Base-by-base conservation (phyloP, 2,888 invertebrate genomes). In the Yponomeuta sedellus region DNA sequence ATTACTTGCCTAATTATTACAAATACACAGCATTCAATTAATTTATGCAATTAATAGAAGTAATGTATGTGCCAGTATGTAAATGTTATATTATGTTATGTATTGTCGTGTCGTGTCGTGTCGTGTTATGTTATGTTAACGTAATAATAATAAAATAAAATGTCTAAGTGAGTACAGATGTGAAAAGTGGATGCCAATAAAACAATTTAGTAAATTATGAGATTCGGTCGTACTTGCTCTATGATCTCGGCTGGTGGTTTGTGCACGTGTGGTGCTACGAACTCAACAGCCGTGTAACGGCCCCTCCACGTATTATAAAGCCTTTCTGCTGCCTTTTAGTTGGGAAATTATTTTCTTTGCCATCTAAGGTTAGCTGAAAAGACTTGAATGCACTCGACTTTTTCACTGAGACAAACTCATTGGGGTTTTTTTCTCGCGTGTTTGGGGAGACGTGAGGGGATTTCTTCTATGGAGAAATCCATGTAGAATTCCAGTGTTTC, bases 211-310 rank as follows among this genome's bases (percentile, higher is more conserved):
- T n/a, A n/a, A n/a, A n/a, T n/a, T n/a, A n/a, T n/a, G n/a, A n/a
- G 5, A 6, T 44, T 44, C 16, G 16, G 5, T 52, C 8, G 34
- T 52, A 52, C 4, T 12, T 3, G 16, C 44, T 52, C 16, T 16
- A 5, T 52, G 44, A 52, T 16, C 44, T 16, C 16, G 44, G 44
- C 12, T n/a, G n/a, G n/a, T n/a, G 44, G 44, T 83, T 81, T 83
- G 80, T 81, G 78, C 80, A 83, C 84, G 81, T 81, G 74, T 84
- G 83, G 83, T 78, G 83, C 83, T 78, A 83, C 77, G 80, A 82
- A 80, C 76, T 85, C 83, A 87, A 87, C 77, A 80, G 74, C 78
- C 86, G 82, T 85, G 79, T 85, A 84, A 87, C 83, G 86, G 81
- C 83, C 81, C 85, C 85, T 82, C 75, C 79, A 77, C 78, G 78